Conservation (phyloP, 2,797 vertebrate genomes). For the Thamnophis elegans region DNA sequence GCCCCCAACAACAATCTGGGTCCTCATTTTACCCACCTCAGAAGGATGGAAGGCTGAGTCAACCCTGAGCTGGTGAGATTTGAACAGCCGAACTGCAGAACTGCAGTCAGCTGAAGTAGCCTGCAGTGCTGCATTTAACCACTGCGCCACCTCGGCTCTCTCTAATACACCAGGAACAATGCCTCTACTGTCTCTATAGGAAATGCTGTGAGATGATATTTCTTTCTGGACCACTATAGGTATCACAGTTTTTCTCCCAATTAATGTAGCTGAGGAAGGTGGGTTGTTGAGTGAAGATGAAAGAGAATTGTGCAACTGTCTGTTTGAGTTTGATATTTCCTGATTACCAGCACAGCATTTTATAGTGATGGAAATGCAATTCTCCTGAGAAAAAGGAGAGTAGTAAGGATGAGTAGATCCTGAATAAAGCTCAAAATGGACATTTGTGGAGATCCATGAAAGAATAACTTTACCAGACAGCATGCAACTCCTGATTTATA, state of each 20-base stretch:
- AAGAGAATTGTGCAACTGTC: background rate
- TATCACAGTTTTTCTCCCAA: background rate
- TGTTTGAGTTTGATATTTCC: background rate
- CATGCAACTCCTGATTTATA: background rate
- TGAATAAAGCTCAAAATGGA: background rate
- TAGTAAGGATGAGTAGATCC: background rate
- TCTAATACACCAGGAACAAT: background rate
- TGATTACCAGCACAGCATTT: background rate
- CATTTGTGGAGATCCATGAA: background rate
- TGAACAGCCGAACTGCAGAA: too few relatives aligned
- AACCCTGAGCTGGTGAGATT: too few relatives aligned
- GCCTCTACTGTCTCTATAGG: background rate
- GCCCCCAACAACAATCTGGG: too few relatives aligned
- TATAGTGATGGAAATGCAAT: background rate
- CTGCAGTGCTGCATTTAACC: too few relatives aligned
- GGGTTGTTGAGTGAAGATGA: background rate
- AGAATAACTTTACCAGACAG: background rate
- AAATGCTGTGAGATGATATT: background rate
- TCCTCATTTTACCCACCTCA: too few relatives aligned
- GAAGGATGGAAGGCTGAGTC: too few relatives aligned
- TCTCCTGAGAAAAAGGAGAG: background rate
- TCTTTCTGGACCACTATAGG: background rate
- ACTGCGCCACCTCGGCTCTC: too few relatives aligned
- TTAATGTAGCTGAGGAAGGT: background rate
- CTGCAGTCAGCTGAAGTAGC: too few relatives aligned